Evolutionary conservation across 2,888 invertebrate genomes (phyloP), one percentile per base, ranked within the genome.

Genomic region (Drosophila quinaria): DNA sequence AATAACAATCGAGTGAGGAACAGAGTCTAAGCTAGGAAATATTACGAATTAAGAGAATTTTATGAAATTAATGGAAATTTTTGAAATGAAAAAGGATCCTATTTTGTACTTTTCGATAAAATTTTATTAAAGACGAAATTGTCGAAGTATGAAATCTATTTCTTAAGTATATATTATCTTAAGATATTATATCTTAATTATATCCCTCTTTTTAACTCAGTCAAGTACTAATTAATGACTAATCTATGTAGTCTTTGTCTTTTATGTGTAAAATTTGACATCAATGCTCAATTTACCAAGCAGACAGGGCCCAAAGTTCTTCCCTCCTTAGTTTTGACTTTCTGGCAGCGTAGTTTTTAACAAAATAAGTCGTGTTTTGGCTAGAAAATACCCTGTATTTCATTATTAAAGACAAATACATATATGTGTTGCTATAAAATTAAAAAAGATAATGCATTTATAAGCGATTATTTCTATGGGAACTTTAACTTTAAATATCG

Each of bases 201-300:
- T 5, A 2, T 25, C 3, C 22, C 44, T 3, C 13, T 29, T 10
- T 47, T 17, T n/a, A 3, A 33, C 3, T 8, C 9, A 17, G 19
- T 44, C 51, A n/a, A 31, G 41, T 29, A 19, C 39, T 61, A 76
- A 77, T 71, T 74, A 58, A 76, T 49, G 15, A 11, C 47, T 55
- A 56, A 29, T 60, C 51, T 39, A 22, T 46, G 52, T 70, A 59
- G 63, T 63, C 70, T 59, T 5, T 25, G 37, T 35, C 31, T 22
- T 31, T 17, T n/a, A 33, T 50, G 37, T 62, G 31, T 63, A 63
- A 63, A 63, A 52, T 42, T 51, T 47, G 41, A 54, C 70, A 47
- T 46, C 41, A 51, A 61, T 17, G 33, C 37, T 59, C 17, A 61
- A 51, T 46, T 44, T 39, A n/a, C 13, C 51, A 51, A 31, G n/a